phyloP scores from a whole-genome alignment of 2,888 invertebrate species.

The Netelia melanura region DNA sequence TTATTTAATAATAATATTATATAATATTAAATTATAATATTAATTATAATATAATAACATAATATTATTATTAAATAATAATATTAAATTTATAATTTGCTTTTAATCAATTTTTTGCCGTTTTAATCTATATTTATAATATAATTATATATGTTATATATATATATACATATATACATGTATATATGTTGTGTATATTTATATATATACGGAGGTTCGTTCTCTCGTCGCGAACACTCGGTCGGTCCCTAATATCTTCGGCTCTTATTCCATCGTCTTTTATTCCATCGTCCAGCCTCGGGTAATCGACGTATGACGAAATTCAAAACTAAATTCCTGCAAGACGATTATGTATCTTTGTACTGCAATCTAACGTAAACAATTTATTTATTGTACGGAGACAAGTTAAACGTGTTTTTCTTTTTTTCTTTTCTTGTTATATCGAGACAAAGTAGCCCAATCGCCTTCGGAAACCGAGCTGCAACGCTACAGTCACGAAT shows the following conservation, averaged over 20 bases:
- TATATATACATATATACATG: background rate
- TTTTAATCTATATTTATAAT: too few relatives aligned
- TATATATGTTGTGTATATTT: background rate
- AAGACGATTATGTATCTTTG: background rate
- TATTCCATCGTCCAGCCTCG: slow-evolving; percentile 26
- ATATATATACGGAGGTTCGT: background rate
- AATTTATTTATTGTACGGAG: background rate
- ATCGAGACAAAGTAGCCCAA: slow-evolving; percentile 48
- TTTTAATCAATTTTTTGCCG: too few relatives aligned
- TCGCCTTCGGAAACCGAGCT: slow-evolving; percentile 32
- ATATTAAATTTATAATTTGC: too few relatives aligned
- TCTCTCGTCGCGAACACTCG: slow-evolving; percentile 46
- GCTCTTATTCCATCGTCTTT: background rate
- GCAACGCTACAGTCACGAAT: slow-evolving; percentile 51
- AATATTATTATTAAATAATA: background rate
- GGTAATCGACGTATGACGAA: slow-evolving; percentile 12
- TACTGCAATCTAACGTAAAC: background rate
- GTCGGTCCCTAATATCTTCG: slow-evolving; percentile 31
- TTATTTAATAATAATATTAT: too few relatives aligned
- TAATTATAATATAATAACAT: too few relatives aligned
- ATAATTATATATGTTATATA: too few relatives aligned
- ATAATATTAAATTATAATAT: too few relatives aligned
- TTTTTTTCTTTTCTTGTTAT: background rate
- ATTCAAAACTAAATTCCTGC: slow-evolving; percentile 51
- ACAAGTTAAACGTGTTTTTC: background rate